These are phyloP conservation scores for Spizella passerina DNA, from an alignment of 2,797 vertebrate genomes.

Conservation along the genomic window DNA sequence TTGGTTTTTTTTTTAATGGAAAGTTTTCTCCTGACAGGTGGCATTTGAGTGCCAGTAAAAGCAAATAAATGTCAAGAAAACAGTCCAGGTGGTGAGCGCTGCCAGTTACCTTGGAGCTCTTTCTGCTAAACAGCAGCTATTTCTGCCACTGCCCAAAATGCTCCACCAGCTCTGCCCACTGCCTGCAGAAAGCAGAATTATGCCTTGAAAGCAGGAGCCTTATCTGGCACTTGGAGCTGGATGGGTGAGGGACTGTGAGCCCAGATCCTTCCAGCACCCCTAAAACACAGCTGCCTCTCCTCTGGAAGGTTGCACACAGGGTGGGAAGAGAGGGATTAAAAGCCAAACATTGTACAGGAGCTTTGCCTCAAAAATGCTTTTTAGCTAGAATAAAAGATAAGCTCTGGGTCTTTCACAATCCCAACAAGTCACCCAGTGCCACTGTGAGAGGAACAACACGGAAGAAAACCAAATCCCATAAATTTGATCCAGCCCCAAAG, in stretches of 20 bases:
- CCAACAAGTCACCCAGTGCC: background rate
- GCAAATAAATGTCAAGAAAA: slow-evolving; percentile 64
- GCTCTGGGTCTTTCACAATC: background rate
- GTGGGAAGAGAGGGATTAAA: background rate
- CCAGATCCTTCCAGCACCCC: background rate
- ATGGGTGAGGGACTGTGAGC: background rate
- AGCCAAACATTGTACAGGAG: background rate
- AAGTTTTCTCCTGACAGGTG: slow-evolving; percentile 48
- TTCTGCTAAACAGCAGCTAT: slow-evolving; percentile 29
- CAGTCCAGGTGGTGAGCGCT: slow-evolving; percentile 36
- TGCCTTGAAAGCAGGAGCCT: background rate
- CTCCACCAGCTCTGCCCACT: background rate
- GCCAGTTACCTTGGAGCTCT: slow-evolving; percentile 11
- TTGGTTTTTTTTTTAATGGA: background rate
- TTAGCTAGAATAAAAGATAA: background rate
- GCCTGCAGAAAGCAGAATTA: background rate
- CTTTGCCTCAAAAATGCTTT: background rate
- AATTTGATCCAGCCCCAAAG: background rate
- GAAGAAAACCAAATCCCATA: background rate
- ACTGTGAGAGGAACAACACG: background rate
- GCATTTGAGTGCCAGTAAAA: slow-evolving; percentile 52
- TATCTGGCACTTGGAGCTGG: background rate
- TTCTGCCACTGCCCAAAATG: slow-evolving; percentile 25
- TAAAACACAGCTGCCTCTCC: background rate
- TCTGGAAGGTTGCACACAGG: rapidly evolving